phyloP scores from a whole-genome alignment of 2,113 vertebrate genomes.

The Heterocephalus glaber region DNA sequence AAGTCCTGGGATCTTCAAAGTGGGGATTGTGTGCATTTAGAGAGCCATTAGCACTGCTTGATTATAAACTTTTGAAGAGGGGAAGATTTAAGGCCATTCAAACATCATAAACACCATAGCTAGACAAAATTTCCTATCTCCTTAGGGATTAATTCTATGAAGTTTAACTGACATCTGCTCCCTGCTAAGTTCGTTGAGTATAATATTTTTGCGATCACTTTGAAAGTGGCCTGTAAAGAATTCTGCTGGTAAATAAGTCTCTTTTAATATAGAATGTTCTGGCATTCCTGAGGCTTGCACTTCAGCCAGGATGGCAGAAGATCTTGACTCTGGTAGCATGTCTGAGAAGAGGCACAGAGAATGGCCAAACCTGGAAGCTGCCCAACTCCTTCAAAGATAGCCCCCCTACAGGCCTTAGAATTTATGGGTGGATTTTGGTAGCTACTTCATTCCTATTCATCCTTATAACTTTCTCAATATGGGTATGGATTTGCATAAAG shows the following conservation, averaged over 20 bases:
- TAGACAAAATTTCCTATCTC: slow-evolving; percentile 12
- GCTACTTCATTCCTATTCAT: slow-evolving; percentile 86
- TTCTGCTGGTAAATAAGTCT: background rate
- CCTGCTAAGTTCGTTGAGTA: background rate
- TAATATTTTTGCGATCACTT: background rate
- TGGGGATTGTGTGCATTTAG: background rate
- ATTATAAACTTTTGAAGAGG: slow-evolving; percentile 12
- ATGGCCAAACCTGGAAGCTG: background rate
- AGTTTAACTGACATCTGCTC: background rate
- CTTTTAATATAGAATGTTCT: background rate
- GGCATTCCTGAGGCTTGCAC: background rate
- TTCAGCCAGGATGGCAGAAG: background rate
- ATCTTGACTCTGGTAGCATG: background rate
- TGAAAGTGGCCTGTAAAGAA: background rate
- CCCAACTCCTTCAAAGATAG: slow-evolving; percentile 61
- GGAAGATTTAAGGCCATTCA: background rate
- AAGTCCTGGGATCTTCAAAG: background rate
- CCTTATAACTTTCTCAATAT: slow-evolving; percentile 89
- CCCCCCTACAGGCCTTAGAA: slow-evolving; percentile 78
- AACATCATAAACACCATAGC: background rate
- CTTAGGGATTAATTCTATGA: slow-evolving; percentile 15
- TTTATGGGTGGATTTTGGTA: slow-evolving; percentile 92
- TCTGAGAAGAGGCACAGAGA: background rate
- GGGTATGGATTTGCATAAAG: slow-evolving; percentile 97
- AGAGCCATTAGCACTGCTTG: background rate